Conservation (phyloP, 2,113 vertebrate species). For the Lota lota region DNA sequence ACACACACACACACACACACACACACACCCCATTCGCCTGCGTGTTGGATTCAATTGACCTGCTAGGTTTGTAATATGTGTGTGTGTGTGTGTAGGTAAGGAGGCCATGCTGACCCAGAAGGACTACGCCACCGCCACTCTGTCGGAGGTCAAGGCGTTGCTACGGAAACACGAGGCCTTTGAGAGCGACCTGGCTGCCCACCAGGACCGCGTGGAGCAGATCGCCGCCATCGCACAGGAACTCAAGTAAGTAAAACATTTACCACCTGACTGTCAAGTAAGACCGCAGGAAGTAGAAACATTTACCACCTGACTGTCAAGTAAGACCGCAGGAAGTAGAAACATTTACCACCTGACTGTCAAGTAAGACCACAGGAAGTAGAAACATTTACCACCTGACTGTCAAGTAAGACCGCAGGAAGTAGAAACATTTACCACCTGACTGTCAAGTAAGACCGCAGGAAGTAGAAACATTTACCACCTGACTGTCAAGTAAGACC, state of each 20-base stretch:
- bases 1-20: constrained; percentile 6
- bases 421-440: too few relatives aligned
- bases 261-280: too few relatives aligned
- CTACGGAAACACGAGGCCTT: constrained; percentile 94
- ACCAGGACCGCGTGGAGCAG: constrained; percentile 95
- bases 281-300: background rate
- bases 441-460: too few relatives aligned
- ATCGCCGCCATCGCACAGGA: constrained; percentile 95
- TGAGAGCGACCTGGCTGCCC: constrained; percentile 91
- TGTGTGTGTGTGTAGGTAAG: constrained; percentile 73
- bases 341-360: too few relatives aligned
- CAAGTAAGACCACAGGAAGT: too few relatives aligned
- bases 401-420: too few relatives aligned
- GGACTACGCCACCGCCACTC: constrained; percentile 85
- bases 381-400: too few relatives aligned
- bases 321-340: too few relatives aligned
- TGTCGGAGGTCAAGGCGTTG: constrained; percentile 90
- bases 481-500: too few relatives aligned
- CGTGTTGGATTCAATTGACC: background rate
- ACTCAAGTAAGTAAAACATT: constrained; percentile 78
- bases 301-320: too few relatives aligned
- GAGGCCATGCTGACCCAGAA: constrained; percentile 88
- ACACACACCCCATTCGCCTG: background rate
- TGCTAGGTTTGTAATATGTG: background rate
- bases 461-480: too few relatives aligned